A percentile compares a stretch with the other conserved stretches of the same genome.
phyloP scores from a whole-genome alignment of 2,113 vertebrate genomes.

The Montifringilla adamsi region DNA sequence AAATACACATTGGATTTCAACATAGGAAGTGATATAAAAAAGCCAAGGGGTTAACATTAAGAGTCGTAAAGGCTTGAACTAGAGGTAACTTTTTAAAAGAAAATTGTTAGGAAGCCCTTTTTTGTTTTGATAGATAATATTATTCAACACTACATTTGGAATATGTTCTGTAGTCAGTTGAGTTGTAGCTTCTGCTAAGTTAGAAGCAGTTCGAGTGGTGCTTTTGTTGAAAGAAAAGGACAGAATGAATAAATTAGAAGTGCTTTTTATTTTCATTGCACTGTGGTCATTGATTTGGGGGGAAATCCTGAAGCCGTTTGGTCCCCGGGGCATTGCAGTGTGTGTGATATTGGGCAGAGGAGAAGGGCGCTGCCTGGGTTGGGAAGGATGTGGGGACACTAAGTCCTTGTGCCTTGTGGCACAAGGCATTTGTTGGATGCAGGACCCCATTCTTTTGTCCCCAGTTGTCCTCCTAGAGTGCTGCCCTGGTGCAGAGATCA shows the following conservation, averaged over 20 bases:
- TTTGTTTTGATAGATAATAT: not conserved
- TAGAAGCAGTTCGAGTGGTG: rapidly evolving
- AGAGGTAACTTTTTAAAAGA: not conserved
- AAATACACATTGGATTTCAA: not conserved
- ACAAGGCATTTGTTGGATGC: not conserved
- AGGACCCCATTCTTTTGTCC: not conserved
- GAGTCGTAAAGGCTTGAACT: too few species aligned
- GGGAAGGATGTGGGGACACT: rapidly evolving
- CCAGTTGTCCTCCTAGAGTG: not conserved
- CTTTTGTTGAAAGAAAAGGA: not conserved
- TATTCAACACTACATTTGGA: not conserved
- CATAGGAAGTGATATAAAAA: too few species aligned
- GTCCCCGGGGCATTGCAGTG: rapidly evolving
- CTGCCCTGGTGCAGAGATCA: not conserved
- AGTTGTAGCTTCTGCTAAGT: not conserved
- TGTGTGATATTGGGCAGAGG: not conserved
- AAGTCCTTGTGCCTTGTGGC: not conserved
- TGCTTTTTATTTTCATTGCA: not conserved
- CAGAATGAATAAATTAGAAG: not conserved
- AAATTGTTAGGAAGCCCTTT: not conserved
- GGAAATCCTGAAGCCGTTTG: not conserved
- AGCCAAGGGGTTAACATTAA: rapidly evolving
- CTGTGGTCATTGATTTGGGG: not conserved
- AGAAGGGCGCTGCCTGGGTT: not conserved
- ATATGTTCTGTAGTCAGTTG: not conserved